Evolutionary conservation across 2,888 invertebrate genomes (phyloP).

Genomic region (Protonemura montana): DNA sequence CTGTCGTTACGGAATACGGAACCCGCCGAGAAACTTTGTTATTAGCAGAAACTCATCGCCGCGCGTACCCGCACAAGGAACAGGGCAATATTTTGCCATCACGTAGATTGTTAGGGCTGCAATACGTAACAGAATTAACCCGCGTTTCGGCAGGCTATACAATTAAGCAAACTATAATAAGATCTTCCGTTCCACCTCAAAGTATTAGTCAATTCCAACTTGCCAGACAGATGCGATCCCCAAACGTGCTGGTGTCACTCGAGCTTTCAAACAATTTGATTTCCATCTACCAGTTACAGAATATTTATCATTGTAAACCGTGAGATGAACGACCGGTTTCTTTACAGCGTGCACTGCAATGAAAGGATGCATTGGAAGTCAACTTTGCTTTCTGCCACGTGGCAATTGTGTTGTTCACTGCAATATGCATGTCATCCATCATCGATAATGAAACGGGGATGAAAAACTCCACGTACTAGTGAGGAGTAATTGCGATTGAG

Average conservation of each 20-base stretch:
- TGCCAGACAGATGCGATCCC: background rate
- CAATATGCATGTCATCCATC: background rate
- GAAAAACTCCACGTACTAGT: background rate
- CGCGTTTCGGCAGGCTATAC: background rate
- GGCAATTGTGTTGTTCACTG: background rate
- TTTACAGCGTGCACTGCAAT: background rate
- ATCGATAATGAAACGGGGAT: background rate
- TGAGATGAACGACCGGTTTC: background rate
- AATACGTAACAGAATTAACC: background rate
- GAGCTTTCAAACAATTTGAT: background rate
- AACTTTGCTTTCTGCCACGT: background rate
- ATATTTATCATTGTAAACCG: background rate
- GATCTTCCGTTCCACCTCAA: background rate
- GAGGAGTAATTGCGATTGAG: background rate
- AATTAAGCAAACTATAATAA: background rate
- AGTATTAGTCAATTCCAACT: background rate
- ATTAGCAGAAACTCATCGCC: conserved; percentile 23
- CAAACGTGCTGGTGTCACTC: background rate
- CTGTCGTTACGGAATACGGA: conserved; percentile 16
- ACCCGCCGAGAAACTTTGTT: conserved; percentile 17
- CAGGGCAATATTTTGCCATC: background rate
- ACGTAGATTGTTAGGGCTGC: background rate
- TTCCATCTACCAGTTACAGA: background rate
- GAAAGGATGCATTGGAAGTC: too few species aligned
- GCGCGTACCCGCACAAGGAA: background rate